Conservation (phyloP, 1,140 invertebrate species). For the Meloidogyne floridensis region DNA sequence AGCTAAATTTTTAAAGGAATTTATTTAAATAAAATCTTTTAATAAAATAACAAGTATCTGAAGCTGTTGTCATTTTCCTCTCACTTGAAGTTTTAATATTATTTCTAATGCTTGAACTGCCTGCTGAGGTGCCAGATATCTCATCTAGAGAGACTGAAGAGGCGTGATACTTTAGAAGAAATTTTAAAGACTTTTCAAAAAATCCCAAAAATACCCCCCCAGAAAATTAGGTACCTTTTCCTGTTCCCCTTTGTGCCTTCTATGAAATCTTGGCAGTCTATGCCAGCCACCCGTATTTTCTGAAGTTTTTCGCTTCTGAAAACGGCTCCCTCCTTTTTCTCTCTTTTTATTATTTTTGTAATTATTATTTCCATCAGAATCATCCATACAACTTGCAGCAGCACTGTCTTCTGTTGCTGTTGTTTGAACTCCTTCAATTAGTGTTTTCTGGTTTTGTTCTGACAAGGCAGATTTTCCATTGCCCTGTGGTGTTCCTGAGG, state of each 20-base stretch:
- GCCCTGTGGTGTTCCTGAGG: too few species aligned
- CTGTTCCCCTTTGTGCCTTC: background rate
- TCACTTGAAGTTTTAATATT: background rate
- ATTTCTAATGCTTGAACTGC: background rate
- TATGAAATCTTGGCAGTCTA: constrained; percentile 1
- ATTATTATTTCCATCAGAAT: constrained; percentile 3
- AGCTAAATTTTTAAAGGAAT: too few species aligned
- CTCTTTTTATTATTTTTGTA: background rate
- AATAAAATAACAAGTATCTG: background rate
- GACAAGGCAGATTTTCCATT: too few species aligned
- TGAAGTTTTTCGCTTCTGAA: background rate
- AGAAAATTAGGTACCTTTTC: background rate
- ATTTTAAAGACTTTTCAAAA: too few species aligned
- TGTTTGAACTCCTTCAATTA: background rate
- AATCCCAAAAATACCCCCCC: too few species aligned
- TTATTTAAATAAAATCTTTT: too few species aligned
- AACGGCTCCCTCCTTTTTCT: background rate
- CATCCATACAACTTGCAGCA: background rate
- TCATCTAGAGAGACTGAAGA: background rate
- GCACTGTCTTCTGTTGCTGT: background rate
- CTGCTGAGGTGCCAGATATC: background rate
- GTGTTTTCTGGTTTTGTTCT: background rate
- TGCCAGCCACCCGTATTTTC: background rate
- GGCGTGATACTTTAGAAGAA: background rate
- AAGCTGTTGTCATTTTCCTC: background rate